Conservation (phyloP, 2,888 invertebrate genomes). For the Hydropsyche betteni region DNA sequence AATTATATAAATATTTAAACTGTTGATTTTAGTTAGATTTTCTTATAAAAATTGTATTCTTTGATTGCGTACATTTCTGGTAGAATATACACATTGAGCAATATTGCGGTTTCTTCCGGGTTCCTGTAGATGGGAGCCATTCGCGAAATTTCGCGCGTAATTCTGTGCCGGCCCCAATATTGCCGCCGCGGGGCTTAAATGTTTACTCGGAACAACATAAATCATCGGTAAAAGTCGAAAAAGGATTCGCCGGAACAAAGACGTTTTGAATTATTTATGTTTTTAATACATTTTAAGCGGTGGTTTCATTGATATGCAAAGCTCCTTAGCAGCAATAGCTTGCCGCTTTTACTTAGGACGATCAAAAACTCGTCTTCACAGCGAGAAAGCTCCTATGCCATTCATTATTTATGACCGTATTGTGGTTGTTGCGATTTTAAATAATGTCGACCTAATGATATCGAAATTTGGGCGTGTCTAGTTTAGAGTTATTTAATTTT, state of each 20-base stretch:
- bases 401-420: slow-evolving; percentile 25
- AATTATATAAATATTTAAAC: neutral
- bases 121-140: neutral
- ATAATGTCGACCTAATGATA: slow-evolving; percentile 17
- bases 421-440: slow-evolving; percentile 33
- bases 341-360: slow-evolving; percentile 28
- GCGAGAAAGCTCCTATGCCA: slow-evolving; percentile 13
- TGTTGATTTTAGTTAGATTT: no score
- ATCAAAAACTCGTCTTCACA: slow-evolving; percentile 14
- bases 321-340: slow-evolving; percentile 40
- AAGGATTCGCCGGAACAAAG: slow-evolving; percentile 44
- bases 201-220: slow-evolving; percentile 40
- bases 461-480: neutral
- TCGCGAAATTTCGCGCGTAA: slow-evolving; percentile 26
- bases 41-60: neutral
- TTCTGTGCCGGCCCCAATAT: slow-evolving; percentile 27
- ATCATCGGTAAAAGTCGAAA: slow-evolving; percentile 45
- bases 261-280: slow-evolving; percentile 44
- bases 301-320: slow-evolving; percentile 43
- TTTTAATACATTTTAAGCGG: slow-evolving; percentile 44
- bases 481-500: no score
- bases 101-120: neutral
- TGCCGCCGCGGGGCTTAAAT: slow-evolving; percentile 33
- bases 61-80: neutral
- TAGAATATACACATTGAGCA: neutral